Evolutionary conservation across 2,797 vertebrate genomes (phyloP).

Genomic region (Cynopterus sphinx): DNA sequence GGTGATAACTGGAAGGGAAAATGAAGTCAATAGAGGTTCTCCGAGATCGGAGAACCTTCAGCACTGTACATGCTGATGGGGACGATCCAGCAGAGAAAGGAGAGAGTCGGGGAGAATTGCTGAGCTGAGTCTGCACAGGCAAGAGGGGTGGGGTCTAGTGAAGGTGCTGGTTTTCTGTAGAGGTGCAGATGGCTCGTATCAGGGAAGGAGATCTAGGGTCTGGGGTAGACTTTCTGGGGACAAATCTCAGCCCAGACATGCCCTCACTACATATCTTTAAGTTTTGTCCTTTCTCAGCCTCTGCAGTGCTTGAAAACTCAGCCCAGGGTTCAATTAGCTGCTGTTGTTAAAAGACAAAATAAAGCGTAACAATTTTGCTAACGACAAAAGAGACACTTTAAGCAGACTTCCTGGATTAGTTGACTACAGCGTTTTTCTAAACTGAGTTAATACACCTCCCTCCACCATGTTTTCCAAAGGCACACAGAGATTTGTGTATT

Average conservation of each 20-base stretch:
- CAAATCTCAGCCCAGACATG: background rate
- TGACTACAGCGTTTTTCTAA: background rate
- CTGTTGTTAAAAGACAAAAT: background rate
- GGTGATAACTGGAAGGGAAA: background rate
- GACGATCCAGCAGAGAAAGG: background rate
- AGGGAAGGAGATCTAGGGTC: background rate
- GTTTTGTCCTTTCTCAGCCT: background rate
- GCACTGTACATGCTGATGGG: background rate
- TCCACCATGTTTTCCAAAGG: background rate
- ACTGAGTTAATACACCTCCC: background rate
- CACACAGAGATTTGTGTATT: background rate
- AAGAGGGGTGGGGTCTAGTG: background rate
- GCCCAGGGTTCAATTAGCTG: background rate
- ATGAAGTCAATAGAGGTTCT: background rate
- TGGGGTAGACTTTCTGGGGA: background rate
- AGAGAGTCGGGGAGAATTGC: accelerated
- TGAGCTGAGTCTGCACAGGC: no score
- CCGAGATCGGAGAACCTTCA: background rate
- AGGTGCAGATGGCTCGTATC: background rate
- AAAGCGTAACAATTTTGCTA: background rate
- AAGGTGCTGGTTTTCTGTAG: background rate
- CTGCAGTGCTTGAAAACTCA: background rate
- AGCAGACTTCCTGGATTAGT: background rate
- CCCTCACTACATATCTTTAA: background rate
- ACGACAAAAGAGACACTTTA: background rate